These are phyloP conservation scores for Trogon surrucura DNA, from an alignment of 2,113 vertebrate genomes.

Conservation along the genomic window DNA sequence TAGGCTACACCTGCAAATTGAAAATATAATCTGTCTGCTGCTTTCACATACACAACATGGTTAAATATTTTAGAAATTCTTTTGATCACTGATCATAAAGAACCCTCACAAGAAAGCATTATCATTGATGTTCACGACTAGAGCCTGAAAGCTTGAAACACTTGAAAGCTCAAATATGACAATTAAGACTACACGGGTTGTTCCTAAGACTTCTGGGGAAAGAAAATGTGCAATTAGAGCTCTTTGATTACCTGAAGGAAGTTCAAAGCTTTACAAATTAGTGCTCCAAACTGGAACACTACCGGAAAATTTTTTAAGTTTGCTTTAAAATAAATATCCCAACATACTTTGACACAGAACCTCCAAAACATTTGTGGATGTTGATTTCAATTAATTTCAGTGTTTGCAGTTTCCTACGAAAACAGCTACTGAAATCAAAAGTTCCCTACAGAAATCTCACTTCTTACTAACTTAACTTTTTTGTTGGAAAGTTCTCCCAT, in stretches of 20 bases:
- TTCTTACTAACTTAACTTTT: not conserved
- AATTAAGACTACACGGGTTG: not conserved
- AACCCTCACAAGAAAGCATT: not conserved
- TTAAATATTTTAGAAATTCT: not conserved
- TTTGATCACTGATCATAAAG: constrained; percentile 7
- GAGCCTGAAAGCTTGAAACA: not conserved
- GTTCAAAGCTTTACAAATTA: not conserved
- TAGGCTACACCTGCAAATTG: not conserved
- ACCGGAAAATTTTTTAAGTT: not conserved
- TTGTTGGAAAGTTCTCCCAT: not conserved
- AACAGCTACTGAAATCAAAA: not conserved
- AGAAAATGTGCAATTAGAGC: not conserved
- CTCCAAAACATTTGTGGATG: not conserved
- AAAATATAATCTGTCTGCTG: not conserved
- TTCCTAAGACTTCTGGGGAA: not conserved
- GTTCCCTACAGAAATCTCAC: not conserved
- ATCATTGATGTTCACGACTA: not conserved
- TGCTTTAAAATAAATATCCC: not conserved
- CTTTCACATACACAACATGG: not conserved
- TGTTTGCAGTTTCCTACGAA: not conserved
- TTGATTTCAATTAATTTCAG: not conserved
- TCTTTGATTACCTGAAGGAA: constrained; percentile 11
- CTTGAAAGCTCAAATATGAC: not conserved
- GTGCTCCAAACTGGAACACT: not conserved
- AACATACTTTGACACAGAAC: not conserved